These are phyloP conservation scores for Tupiocoris notatus DNA, from an alignment of 2,888 invertebrate species.

Conservation along the genomic window DNA sequence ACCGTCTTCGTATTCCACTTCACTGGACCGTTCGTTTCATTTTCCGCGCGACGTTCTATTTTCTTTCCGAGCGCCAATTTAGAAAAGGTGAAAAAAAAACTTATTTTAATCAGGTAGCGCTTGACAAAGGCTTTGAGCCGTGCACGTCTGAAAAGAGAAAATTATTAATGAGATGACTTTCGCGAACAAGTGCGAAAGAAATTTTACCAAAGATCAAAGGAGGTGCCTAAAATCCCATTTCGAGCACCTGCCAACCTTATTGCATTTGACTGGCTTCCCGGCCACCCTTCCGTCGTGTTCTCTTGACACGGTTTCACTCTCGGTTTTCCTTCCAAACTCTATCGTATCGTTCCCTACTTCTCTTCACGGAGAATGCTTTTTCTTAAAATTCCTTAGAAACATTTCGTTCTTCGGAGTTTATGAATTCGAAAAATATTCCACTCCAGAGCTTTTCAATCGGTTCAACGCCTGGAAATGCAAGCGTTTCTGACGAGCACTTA, in stretches of 20 bases:
- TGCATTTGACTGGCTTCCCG: not conserved
- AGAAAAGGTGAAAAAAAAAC: not conserved
- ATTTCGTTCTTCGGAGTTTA: too few relatives aligned
- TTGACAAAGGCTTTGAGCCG: slow-evolving; percentile 15
- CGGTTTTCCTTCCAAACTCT: not conserved
- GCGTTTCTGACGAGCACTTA: too few relatives aligned
- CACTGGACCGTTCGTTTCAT: not conserved
- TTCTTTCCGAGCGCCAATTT: not conserved
- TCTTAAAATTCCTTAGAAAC: too few relatives aligned
- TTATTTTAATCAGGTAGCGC: slow-evolving; percentile 10
- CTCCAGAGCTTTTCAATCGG: too few relatives aligned
- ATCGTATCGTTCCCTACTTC: too few relatives aligned
- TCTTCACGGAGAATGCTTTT: too few relatives aligned
- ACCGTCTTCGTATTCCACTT: not conserved
- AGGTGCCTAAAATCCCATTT: slow-evolving; percentile 3
- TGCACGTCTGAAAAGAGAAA: not conserved
- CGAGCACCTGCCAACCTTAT: not conserved
- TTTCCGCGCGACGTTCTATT: not conserved
- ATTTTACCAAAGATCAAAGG: slow-evolving; percentile 6
- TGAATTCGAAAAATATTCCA: too few relatives aligned
- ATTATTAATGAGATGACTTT: slow-evolving; percentile 21
- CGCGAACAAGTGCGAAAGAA: slow-evolving; percentile 4
- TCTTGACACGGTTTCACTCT: not conserved
- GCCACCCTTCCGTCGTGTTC: not conserved
- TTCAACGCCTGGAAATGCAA: too few relatives aligned